phyloP scores from a whole-genome alignment of 2,888 invertebrate species.

The Formica aserva region DNA sequence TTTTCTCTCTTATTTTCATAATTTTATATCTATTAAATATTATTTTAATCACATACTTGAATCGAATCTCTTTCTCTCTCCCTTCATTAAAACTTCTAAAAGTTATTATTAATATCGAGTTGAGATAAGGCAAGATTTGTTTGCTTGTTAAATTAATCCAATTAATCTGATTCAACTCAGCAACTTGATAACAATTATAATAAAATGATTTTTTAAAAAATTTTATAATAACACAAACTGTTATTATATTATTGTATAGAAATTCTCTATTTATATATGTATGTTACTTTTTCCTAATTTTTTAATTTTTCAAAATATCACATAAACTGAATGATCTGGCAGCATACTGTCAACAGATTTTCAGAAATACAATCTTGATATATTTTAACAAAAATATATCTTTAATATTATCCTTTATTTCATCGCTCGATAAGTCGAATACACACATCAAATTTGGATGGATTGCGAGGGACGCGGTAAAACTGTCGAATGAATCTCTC shows the following conservation, averaged over 20 bases:
- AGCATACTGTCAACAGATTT: background rate
- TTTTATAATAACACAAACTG: background rate
- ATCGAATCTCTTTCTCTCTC: background rate
- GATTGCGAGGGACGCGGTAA: background rate
- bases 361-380: background rate
- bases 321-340: background rate
- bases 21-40: background rate
- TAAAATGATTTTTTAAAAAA: background rate
- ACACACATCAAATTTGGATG: slow-evolving; percentile 17
- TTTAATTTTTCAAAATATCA: background rate
- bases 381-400: background rate
- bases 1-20: background rate
- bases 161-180: background rate
- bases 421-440: slow-evolving; percentile 6
- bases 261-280: slow-evolving; percentile 3
- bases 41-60: background rate
- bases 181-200: background rate
- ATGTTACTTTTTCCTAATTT: background rate
- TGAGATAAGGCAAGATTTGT: background rate
- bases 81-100: background rate
- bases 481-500: slow-evolving; percentile 3
- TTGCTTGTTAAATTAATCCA: background rate
- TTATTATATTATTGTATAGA: background rate
- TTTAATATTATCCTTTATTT: slow-evolving; percentile 1
- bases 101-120: background rate